A percentile compares a stretch with the other conserved stretches of the same genome.
phyloP scores from a whole-genome alignment of 1,140 invertebrate genomes.

The Carposina sasakii region DNA sequence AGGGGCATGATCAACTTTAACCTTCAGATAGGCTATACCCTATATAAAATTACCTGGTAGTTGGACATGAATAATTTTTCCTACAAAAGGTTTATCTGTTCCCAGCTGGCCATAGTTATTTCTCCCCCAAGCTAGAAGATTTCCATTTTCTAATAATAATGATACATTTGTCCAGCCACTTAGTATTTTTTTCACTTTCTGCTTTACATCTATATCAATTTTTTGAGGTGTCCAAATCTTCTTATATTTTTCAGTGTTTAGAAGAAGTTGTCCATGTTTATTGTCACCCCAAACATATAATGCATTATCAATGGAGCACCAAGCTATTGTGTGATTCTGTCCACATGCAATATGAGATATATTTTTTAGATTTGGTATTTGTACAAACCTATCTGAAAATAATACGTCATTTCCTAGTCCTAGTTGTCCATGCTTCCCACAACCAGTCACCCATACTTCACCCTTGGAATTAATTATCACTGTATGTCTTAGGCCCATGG shows the following conservation, averaged over 20 bases:
- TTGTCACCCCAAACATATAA: slow-evolving; percentile 82
- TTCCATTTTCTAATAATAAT: slow-evolving; percentile 73
- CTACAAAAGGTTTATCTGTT: slow-evolving; percentile 33
- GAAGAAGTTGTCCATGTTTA: slow-evolving; percentile 80
- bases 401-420: slow-evolving; percentile 69
- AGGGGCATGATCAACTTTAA: too few relatives aligned
- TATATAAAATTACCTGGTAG: slow-evolving; percentile 61
- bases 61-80: slow-evolving; percentile 40
- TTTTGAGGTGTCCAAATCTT: slow-evolving; percentile 64
- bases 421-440: slow-evolving; percentile 77
- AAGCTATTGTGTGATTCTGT: slow-evolving; percentile 80
- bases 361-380: slow-evolving; percentile 73
- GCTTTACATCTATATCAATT: slow-evolving; percentile 69
- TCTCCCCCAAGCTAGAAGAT: slow-evolving; percentile 82
- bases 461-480: slow-evolving; percentile 78
- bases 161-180: slow-evolving; percentile 85
- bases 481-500: slow-evolving; percentile 79
- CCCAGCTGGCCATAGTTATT: slow-evolving; percentile 87
- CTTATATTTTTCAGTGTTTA: slow-evolving; percentile 59
- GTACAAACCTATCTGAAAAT: slow-evolving; percentile 69
- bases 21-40: too few relatives aligned
- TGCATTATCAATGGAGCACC: slow-evolving; percentile 73
- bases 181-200: slow-evolving; percentile 69
- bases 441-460: slow-evolving; percentile 75
- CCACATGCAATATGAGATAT: slow-evolving; percentile 78